Conservation (phyloP, 2,113 vertebrate genomes). For the Hirundichthys speculiger region DNA sequence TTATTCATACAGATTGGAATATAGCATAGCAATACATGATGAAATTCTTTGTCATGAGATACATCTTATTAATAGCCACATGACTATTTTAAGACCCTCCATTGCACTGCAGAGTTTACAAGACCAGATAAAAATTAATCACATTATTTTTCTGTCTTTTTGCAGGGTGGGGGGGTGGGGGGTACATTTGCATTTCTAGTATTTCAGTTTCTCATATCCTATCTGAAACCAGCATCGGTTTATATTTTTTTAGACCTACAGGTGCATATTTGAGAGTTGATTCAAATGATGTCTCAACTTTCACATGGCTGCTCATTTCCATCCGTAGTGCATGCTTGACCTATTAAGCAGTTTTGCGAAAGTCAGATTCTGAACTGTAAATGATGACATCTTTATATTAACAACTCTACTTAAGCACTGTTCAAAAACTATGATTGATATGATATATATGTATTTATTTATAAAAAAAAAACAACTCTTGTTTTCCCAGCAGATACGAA, state of each 20-base stretch:
- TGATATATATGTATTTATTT: not conserved
- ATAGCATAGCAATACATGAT: too few relatives aligned
- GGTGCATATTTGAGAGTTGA: conserved; percentile 76
- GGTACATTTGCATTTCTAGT: conserved; percentile 57
- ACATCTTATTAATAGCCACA: not conserved
- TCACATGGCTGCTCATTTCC: conserved; percentile 1
- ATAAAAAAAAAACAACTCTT: not conserved
- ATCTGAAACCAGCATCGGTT: conserved; percentile 54
- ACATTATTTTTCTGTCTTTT: not conserved
- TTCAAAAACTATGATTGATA: not conserved
- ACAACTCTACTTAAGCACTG: not conserved
- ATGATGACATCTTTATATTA: not conserved
- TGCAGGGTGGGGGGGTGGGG: not conserved
- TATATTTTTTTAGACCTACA: conserved; percentile 37
- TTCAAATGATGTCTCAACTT: conserved; percentile 60
- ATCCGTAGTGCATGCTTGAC: not conserved
- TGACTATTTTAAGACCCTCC: too few relatives aligned
- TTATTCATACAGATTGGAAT: too few relatives aligned
- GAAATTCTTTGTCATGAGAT: not conserved
- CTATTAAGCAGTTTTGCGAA: not conserved
- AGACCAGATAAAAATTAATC: not conserved
- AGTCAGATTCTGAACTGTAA: not conserved
- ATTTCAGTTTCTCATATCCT: conserved; percentile 53
- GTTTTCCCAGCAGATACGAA: conserved; percentile 88
- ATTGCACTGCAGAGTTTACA: too few relatives aligned